Base-by-base conservation (phyloP, 1,140 invertebrate genomes). In the Cydia splendana region DNA sequence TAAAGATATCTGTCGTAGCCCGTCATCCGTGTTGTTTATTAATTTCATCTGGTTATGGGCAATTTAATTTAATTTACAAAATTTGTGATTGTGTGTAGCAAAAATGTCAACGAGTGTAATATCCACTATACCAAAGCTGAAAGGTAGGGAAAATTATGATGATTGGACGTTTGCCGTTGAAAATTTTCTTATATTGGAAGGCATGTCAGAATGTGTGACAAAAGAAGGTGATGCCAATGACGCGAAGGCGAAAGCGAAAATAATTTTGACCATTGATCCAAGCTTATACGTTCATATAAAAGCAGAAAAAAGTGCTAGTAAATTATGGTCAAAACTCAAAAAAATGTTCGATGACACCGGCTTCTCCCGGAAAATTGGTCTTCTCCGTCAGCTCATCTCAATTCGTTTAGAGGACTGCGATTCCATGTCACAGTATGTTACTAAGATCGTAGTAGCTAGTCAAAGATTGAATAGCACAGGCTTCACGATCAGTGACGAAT, bases 141-240 rank as follows among this genome's bases (percentile, higher is more conserved):
- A 53, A n/a, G 84, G 87, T 0, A 74, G 85, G 62, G 82, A 86
- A 80, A 88, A 84, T 80, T 87, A 78, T 74, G 69, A 75, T 20
- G 80, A 80, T 38, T 88, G 87, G 86, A 77, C 77, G 74, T 87
- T 88, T 74, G 81, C 84, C 3, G 81, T 87, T 65, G 76, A 89
- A 74, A 81, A 83, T 15, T 85, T 78, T 74, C 77, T 89, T 13
- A 78, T 85, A 76, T 79, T 81, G 34, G 83, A 87, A 77, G 82
- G 84, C 3, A 42, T 86, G 67, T 80, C 82, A 78, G 65, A 79
- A 24, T 83, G 82, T 28, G 77, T 87, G 45, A 77, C 38, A 13
- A 20, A 53, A 30, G 57, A 13, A n/a, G 28, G 18, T 9, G 75
- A 76, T 45, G 24, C 71, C 65, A 65, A 77, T 18, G 78, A 80